phyloP scores from a whole-genome alignment of 2,113 vertebrate species.

The Microcebus griseorufus region DNA sequence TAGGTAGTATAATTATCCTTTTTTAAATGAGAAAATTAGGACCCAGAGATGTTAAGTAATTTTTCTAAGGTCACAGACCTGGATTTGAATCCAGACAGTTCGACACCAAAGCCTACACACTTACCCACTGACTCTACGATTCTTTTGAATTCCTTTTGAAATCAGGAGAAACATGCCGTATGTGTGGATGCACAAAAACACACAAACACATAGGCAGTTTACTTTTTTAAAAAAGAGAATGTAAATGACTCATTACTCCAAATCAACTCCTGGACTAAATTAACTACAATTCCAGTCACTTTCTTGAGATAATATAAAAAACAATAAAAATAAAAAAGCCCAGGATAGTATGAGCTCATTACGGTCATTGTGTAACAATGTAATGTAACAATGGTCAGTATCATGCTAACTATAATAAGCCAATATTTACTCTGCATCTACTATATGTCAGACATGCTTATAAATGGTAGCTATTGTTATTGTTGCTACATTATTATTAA shows the following conservation, averaged over 20 bases:
- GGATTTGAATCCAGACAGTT: neutral
- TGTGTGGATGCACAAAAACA: too few species aligned
- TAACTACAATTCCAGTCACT: slow-evolving; percentile 25
- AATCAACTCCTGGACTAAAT: neutral
- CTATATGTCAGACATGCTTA: neutral
- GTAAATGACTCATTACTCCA: neutral
- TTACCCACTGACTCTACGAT: neutral
- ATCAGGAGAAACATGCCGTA: neutral
- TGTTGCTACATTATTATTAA: neutral
- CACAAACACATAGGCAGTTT: neutral
- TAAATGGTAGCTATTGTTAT: neutral
- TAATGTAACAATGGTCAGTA: neutral
- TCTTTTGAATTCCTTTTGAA: neutral
- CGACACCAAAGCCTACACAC: neutral
- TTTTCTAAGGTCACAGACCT: neutral
- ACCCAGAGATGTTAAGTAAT: neutral
- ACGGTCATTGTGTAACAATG: neutral
- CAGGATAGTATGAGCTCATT: neutral
- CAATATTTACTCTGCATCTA: neutral
- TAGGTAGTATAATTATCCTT: slow-evolving; percentile 3
- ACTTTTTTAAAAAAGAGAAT: neutral
- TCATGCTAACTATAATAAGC: neutral
- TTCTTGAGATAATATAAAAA: neutral
- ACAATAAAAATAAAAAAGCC: neutral
- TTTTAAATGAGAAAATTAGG: slow-evolving; percentile 37